These are phyloP conservation scores for Ctena decussata DNA, from an alignment of 2,888 invertebrate genomes.

Conservation along the genomic window DNA sequence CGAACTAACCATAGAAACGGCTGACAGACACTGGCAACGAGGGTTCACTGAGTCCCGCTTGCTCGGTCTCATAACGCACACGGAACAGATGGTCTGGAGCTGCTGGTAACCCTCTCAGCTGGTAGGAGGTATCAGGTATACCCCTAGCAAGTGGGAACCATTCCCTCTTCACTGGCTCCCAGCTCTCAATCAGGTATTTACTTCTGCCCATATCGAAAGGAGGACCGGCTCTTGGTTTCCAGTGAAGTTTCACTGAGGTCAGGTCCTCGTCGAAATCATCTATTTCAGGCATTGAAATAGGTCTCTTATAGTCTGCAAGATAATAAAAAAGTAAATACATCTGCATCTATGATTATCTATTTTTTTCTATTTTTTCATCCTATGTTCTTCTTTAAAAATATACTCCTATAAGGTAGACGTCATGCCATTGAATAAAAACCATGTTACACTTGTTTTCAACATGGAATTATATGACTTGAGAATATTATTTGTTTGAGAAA, in stretches of 20 bases:
- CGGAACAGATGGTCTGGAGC: constrained; percentile 98
- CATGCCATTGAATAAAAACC: too few relatives aligned
- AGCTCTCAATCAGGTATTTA: constrained; percentile 78
- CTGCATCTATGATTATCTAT: too few relatives aligned
- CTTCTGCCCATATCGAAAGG: constrained; percentile 68
- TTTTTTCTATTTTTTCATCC: too few relatives aligned
- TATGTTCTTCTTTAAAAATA: too few relatives aligned
- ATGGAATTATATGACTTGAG: too few relatives aligned
- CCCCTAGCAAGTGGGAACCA: constrained; percentile 79
- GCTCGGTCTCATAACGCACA: constrained; percentile 97
- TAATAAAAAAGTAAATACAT: too few relatives aligned
- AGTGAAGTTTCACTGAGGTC: constrained; percentile 74
- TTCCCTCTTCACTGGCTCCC: constrained; percentile 75
- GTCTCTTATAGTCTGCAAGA: constrained; percentile 56
- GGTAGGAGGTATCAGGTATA: constrained; percentile 79
- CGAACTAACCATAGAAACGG: constrained; percentile 71
- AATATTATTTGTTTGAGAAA: too few relatives aligned
- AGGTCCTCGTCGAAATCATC: constrained; percentile 77
- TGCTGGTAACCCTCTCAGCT: constrained; percentile 90
- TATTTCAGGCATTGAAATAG: constrained; percentile 80
- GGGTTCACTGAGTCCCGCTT: constrained; percentile 97
- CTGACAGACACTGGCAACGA: constrained; percentile 91
- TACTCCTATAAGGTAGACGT: too few relatives aligned
- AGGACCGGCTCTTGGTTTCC: constrained; percentile 71
- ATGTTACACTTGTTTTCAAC: too few relatives aligned